Evolutionary conservation across 2,113 vertebrate species (phyloP).

Genomic region (Chamaea fasciata): DNA sequence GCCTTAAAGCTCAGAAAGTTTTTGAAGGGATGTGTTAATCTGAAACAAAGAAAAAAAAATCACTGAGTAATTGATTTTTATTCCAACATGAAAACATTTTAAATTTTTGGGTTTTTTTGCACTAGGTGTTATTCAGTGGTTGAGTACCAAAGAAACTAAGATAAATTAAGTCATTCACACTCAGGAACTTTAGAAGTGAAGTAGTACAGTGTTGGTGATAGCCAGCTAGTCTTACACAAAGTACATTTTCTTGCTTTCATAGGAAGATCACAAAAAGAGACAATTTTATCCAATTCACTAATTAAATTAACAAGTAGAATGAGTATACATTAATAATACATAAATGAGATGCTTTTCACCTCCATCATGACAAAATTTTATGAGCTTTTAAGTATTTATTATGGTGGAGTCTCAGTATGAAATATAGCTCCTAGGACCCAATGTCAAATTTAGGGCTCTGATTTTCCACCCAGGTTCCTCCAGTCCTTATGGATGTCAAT

Average conservation of each 20-base stretch:
- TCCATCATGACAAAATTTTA: not conserved
- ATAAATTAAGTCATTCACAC: not conserved
- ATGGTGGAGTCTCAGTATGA: not conserved
- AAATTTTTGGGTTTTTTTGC: not conserved
- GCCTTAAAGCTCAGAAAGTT: constrained; percentile 2
- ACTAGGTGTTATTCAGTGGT: not conserved
- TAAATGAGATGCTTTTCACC: not conserved
- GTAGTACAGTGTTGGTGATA: not conserved
- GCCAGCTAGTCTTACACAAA: not conserved
- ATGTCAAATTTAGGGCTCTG: not conserved
- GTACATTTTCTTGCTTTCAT: not conserved
- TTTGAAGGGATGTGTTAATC: not conserved
- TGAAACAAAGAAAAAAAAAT: not conserved
- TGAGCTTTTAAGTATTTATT: constrained; percentile 21
- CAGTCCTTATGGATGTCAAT: not conserved
- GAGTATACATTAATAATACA: not conserved
- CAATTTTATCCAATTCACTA: not conserved
- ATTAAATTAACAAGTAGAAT: constrained; percentile 8
- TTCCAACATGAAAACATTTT: not conserved
- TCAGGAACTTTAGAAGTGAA: not conserved
- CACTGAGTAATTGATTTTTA: constrained; percentile 30
- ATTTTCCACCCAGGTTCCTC: not conserved
- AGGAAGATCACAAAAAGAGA: not conserved
- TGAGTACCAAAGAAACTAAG: not conserved
- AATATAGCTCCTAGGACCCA: not conserved